phyloP scores from a whole-genome alignment of 2,888 invertebrate genomes.

The Hanleya hanleyi region DNA sequence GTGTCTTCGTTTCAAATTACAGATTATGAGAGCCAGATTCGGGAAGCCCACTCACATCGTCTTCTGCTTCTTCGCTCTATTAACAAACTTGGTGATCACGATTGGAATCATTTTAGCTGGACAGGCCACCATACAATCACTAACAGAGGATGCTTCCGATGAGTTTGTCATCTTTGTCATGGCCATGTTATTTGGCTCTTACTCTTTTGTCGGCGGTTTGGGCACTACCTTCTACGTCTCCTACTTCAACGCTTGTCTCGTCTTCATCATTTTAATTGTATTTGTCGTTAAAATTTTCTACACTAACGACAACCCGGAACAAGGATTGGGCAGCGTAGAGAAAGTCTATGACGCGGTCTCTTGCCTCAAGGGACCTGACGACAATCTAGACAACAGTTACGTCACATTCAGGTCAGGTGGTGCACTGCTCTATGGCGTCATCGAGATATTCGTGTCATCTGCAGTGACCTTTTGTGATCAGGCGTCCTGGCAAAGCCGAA shows the following conservation, averaged over 20 bases:
- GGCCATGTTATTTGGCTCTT: slow-evolving; percentile 67
- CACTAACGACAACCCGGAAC: slow-evolving; percentile 48
- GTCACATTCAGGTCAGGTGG: slow-evolving; percentile 62
- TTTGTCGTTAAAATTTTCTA: slow-evolving; percentile 66
- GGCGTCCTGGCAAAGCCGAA: slow-evolving; percentile 72
- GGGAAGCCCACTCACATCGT: slow-evolving; percentile 62
- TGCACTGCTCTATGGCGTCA: slow-evolving; percentile 66
- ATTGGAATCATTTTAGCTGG: slow-evolving; percentile 65
- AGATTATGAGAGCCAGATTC: slow-evolving; percentile 66
- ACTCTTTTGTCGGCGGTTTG: slow-evolving; percentile 69
- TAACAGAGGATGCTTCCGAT: slow-evolving; percentile 63
- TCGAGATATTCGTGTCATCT: slow-evolving; percentile 69
- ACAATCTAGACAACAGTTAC: slow-evolving; percentile 61
- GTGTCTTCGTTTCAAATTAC: no score
- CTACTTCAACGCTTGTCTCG: slow-evolving; percentile 68
- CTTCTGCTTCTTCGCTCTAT: slow-evolving; percentile 65
- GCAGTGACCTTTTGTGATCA: slow-evolving; percentile 71
- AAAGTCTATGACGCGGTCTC: slow-evolving; percentile 60
- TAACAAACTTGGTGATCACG: slow-evolving; percentile 67
- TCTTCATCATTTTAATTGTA: slow-evolving; percentile 65
- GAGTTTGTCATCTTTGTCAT: slow-evolving; percentile 64
- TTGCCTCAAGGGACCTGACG: slow-evolving; percentile 63
- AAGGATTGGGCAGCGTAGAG: slow-evolving; percentile 54
- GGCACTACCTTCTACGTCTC: slow-evolving; percentile 70
- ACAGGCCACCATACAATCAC: slow-evolving; percentile 59